phyloP scores from a whole-genome alignment of 2,888 invertebrate species.

The Adelphocoris suturalis region DNA sequence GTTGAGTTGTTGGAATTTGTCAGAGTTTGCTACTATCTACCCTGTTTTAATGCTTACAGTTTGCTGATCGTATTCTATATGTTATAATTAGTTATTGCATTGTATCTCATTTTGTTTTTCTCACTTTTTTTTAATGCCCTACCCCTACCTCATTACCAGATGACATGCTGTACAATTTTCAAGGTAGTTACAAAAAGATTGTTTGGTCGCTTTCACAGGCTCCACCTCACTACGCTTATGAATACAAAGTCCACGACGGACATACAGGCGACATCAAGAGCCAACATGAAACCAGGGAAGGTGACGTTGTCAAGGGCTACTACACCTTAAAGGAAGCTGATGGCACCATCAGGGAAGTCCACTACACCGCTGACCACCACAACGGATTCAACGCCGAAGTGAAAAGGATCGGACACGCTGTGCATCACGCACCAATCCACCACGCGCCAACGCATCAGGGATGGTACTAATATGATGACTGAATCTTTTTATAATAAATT shows the following conservation, averaged over 20 bases:
- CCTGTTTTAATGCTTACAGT: too few relatives aligned
- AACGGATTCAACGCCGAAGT: conserved; percentile 77
- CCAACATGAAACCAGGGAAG: conserved; percentile 74
- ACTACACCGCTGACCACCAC: conserved; percentile 77
- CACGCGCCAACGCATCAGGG: conserved; percentile 72
- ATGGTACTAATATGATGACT: neutral
- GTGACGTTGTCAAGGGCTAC: conserved; percentile 76
- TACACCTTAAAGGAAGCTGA: conserved; percentile 72
- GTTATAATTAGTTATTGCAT: too few relatives aligned
- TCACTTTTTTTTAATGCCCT: too few relatives aligned
- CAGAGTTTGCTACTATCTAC: too few relatives aligned
- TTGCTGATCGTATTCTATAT: too few relatives aligned
- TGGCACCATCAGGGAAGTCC: conserved; percentile 75
- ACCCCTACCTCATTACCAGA: too few relatives aligned
- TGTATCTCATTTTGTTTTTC: too few relatives aligned
- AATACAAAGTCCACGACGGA: conserved; percentile 70
- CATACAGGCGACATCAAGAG: conserved; percentile 54
- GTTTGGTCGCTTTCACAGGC: neutral
- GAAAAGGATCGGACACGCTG: conserved; percentile 75
- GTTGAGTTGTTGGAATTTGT: too few relatives aligned
- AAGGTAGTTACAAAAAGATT: too few relatives aligned
- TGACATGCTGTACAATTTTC: too few relatives aligned
- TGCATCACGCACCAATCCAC: conserved; percentile 65
- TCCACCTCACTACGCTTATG: conserved; percentile 70
- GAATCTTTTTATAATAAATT: neutral